A percentile compares a stretch with the other conserved stretches of the same genome.
Evolutionary conservation across 2,888 invertebrate genomes (phyloP).

Genomic region (Eurois occulta): DNA sequence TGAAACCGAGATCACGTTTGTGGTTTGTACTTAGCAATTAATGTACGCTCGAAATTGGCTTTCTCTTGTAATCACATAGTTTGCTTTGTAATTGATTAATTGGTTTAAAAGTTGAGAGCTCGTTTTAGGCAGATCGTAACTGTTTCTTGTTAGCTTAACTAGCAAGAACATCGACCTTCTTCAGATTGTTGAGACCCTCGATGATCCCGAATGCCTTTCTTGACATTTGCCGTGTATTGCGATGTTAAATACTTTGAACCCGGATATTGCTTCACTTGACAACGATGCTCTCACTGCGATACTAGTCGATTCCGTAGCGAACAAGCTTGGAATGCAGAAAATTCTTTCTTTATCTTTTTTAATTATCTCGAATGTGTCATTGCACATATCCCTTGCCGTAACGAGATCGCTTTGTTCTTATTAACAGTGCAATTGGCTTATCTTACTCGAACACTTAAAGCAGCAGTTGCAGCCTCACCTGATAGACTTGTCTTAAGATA

Average conservation of each 20-base stretch:
- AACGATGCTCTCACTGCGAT: slow-evolving; percentile 50
- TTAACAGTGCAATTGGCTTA: slow-evolving; percentile 51
- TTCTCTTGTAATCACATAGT: slow-evolving; percentile 72
- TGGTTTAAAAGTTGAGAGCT: slow-evolving; percentile 46
- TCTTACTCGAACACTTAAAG: slow-evolving; percentile 34
- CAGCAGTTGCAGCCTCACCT: slow-evolving; percentile 30
- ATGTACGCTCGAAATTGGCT: slow-evolving; percentile 70
- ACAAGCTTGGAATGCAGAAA: slow-evolving; percentile 32
- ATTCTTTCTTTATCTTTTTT: slow-evolving; percentile 42
- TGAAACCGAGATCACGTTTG: slow-evolving; percentile 70
- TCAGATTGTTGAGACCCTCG: slow-evolving; percentile 30
- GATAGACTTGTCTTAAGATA: slow-evolving; percentile 60
- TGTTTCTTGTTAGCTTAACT: slow-evolving; percentile 39
- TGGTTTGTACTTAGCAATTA: slow-evolving; percentile 70
- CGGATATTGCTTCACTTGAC: slow-evolving; percentile 57
- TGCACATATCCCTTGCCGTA: slow-evolving; percentile 32
- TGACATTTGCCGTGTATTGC: slow-evolving; percentile 61
- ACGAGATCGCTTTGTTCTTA: slow-evolving; percentile 46
- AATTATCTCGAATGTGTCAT: slow-evolving; percentile 39
- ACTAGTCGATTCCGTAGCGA: slow-evolving; percentile 10
- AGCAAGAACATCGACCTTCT: slow-evolving; percentile 34
- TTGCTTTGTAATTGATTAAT: slow-evolving; percentile 70
- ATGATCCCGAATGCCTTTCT: slow-evolving; percentile 58
- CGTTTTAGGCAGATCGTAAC: slow-evolving; percentile 40
- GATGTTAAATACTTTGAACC: slow-evolving; percentile 66